These are phyloP conservation scores for Trissolcus basalis DNA, from an alignment of 1,140 invertebrate species.

Conservation along the genomic window DNA sequence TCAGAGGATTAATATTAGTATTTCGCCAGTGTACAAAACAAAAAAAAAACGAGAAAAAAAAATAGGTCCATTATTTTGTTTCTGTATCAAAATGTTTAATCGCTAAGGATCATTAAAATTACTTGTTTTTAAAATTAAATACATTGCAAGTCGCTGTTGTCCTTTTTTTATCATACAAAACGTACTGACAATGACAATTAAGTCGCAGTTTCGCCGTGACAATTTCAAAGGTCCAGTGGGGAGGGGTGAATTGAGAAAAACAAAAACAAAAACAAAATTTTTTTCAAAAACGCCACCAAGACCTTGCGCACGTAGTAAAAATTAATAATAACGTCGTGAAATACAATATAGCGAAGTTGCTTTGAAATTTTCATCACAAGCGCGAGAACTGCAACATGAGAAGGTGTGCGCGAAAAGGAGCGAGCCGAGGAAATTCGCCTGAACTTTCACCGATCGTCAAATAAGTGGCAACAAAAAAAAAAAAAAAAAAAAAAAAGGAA, in stretches of 20 bases:
- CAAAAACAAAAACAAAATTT: too few species aligned
- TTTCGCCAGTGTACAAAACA: too few species aligned
- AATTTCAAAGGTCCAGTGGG: background rate
- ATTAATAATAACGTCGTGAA: slow-evolving; percentile 15
- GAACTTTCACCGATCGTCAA: slow-evolving; percentile 10
- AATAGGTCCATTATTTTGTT: too few species aligned
- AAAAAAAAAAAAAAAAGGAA: too few species aligned
- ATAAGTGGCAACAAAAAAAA: background rate
- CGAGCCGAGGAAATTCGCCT: slow-evolving; percentile 12
- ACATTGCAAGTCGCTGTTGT: slow-evolving; percentile 20
- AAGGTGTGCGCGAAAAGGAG: slow-evolving; percentile 13
- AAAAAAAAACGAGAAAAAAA: too few species aligned
- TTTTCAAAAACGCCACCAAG: too few species aligned
- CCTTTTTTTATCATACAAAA: slow-evolving; percentile 24
- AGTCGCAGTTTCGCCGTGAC: slow-evolving; percentile 18
- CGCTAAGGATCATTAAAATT: background rate
- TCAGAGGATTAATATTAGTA: too few species aligned
- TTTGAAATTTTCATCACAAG: slow-evolving; percentile 16
- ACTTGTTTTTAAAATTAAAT: slow-evolving; percentile 32
- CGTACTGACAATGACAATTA: slow-evolving; percentile 5
- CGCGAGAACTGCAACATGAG: slow-evolving; percentile 17
- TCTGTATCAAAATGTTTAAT: too few species aligned
- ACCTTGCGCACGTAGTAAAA: slow-evolving; percentile 4
- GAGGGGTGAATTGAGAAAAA: too few species aligned
- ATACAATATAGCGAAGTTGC: slow-evolving; percentile 5